Conservation (phyloP, 2,888 invertebrate genomes). For the Amiota communis region DNA sequence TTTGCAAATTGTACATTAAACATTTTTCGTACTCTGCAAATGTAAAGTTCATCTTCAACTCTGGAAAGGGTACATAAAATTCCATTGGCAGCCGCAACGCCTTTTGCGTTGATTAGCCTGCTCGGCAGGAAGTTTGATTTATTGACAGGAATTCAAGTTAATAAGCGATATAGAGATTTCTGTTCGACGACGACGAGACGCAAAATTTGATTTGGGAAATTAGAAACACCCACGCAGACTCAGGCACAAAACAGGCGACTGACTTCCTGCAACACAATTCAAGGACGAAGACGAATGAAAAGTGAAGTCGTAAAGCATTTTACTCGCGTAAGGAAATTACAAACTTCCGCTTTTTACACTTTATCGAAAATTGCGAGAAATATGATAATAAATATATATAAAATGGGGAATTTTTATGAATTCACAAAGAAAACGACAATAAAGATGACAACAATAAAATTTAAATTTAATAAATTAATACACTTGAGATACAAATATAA, state of each 20-base stretch:
- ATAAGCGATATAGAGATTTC: conserved; percentile 42
- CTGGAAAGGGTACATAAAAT: neutral
- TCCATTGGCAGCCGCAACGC: neutral
- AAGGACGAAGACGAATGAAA: conserved; percentile 5
- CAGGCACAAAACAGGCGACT: neutral
- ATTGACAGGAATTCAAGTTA: conserved; percentile 62
- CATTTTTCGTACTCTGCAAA: too few relatives aligned
- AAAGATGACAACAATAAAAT: conserved; percentile 53
- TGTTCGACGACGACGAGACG: conserved; percentile 47
- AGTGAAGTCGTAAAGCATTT: neutral
- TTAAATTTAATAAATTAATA: conserved; percentile 53
- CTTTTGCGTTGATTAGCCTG: conserved; percentile 61
- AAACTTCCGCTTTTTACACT: conserved; percentile 53
- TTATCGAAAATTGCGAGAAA: conserved; percentile 58
- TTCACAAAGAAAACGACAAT: conserved; percentile 40
- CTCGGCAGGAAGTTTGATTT: conserved; percentile 61
- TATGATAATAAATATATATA: conserved; percentile 23
- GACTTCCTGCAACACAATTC: conserved; percentile 3
- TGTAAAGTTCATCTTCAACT: too few relatives aligned
- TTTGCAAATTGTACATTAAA: too few relatives aligned
- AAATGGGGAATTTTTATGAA: conserved; percentile 13
- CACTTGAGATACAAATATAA: too few relatives aligned
- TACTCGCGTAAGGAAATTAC: conserved; percentile 53
- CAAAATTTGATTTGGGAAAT: conserved; percentile 9
- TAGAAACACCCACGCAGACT: conserved; percentile 50